Evolutionary conservation across 2,888 invertebrate genomes (phyloP).

Genomic region (Drosophila neoperkinsi): DNA sequence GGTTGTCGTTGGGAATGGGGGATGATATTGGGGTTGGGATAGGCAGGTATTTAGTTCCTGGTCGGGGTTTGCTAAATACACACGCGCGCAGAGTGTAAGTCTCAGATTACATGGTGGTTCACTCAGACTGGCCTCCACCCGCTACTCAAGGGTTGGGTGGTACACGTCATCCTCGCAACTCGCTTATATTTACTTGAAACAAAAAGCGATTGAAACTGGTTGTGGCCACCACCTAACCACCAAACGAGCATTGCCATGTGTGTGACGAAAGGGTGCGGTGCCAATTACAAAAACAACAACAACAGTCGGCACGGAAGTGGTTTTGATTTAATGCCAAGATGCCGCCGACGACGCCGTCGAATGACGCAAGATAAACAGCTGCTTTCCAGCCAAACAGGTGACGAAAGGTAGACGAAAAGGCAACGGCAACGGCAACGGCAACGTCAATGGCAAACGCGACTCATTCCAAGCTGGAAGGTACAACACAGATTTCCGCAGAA

Average conservation of each 20-base stretch:
- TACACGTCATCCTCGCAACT: slow-evolving; percentile 38
- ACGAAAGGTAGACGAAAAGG: slow-evolving; percentile 55
- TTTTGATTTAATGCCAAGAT: slow-evolving; percentile 73
- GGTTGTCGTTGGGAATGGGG: slow-evolving; percentile 1
- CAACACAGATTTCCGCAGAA: slow-evolving; percentile 14
- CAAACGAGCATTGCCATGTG: slow-evolving; percentile 17
- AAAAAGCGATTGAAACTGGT: slow-evolving; percentile 49
- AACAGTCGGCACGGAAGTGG: slow-evolving; percentile 70
- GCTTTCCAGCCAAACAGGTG: slow-evolving; percentile 65
- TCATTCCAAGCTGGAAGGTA: background rate
- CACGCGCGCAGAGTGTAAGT: slow-evolving; percentile 39
- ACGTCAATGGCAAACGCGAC: background rate
- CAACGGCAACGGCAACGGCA: background rate
- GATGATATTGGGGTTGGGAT: slow-evolving; percentile 2
- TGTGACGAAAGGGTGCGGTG: slow-evolving; percentile 44
- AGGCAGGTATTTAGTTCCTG: slow-evolving; percentile 34
- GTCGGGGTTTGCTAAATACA: slow-evolving; percentile 54
- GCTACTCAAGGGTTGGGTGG: slow-evolving; percentile 17
- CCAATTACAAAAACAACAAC: slow-evolving; percentile 41
- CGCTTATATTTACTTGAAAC: slow-evolving; percentile 53
- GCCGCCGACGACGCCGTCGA: slow-evolving; percentile 29
- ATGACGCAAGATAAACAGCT: slow-evolving; percentile 63
- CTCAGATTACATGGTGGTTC: slow-evolving; percentile 74
- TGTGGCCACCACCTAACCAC: slow-evolving; percentile 34
- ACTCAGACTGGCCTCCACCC: slow-evolving; percentile 22